These are phyloP conservation scores for Cydia strobilella DNA, from an alignment of 1,140 invertebrate species.

Conservation along the genomic window DNA sequence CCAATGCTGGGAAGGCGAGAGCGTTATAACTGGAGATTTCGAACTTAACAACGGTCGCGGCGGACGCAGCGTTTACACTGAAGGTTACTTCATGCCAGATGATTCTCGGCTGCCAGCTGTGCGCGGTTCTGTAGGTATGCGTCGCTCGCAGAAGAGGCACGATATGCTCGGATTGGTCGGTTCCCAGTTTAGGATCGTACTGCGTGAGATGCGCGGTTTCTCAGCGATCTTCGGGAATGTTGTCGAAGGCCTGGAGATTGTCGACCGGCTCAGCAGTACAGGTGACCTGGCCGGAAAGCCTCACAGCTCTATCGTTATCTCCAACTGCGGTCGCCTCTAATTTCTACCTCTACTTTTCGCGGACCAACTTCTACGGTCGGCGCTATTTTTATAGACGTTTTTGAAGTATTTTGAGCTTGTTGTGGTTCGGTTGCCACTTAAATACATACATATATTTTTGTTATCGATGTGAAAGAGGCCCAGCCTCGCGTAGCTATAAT, in stretches of 20 bases:
- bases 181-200: constrained; percentile 90
- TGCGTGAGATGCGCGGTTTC: constrained; percentile 90
- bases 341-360: constrained; percentile 13
- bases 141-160: constrained; percentile 89
- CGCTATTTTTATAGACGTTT: constrained; percentile 24
- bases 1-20: constrained; percentile 91
- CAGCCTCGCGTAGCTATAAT: background rate
- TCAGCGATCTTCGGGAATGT: constrained; percentile 92
- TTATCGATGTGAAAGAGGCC: background rate
- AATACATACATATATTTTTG: background rate
- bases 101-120: constrained; percentile 89
- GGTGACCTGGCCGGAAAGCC: constrained; percentile 89
- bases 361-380: constrained; percentile 11
- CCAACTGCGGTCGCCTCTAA: constrained; percentile 86
- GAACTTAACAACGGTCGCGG: constrained; percentile 90
- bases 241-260: constrained; percentile 88
- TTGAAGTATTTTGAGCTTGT: background rate
- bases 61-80: constrained; percentile 88
- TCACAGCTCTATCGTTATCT: constrained; percentile 86
- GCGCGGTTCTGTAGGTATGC: constrained; percentile 90
- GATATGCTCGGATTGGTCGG: constrained; percentile 90
- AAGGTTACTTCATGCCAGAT: constrained; percentile 90
- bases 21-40: constrained; percentile 90
- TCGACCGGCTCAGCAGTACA: constrained; percentile 89
- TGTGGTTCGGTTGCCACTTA: constrained; percentile 13